These are phyloP conservation scores for Branchellion lobata DNA, from an alignment of 2,888 invertebrate species.

Conservation along the genomic window DNA sequence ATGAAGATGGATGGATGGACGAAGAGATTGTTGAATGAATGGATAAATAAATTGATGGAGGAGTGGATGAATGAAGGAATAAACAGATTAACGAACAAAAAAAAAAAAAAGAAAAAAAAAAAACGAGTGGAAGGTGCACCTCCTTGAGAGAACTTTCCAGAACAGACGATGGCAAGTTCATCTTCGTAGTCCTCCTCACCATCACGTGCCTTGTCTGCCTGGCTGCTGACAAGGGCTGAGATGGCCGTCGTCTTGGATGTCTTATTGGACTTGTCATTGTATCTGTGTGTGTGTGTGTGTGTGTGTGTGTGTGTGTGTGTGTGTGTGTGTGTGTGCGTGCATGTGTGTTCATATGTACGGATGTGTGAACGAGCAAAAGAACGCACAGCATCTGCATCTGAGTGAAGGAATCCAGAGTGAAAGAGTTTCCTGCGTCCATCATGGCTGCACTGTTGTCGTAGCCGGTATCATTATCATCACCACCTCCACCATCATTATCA, in stretches of 20 bases:
- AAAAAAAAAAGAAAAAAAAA: too few relatives aligned
- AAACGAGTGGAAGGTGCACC: too few relatives aligned
- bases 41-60: too few relatives aligned
- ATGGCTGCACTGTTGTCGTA: background rate
- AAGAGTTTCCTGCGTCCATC: background rate
- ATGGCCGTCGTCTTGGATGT: background rate
- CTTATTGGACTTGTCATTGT: background rate
- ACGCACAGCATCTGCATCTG: background rate
- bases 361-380: background rate
- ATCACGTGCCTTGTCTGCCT: background rate
- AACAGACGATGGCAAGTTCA: background rate
- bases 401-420: conserved; percentile 13
- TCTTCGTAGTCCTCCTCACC: background rate
- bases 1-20: too few relatives aligned
- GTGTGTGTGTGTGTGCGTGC: conserved; percentile 17
- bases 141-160: conserved; percentile 8
- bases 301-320: conserved; percentile 20
- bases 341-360: background rate
- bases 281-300: background rate
- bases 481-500: background rate
- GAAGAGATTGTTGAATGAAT: too few relatives aligned
- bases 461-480: background rate
- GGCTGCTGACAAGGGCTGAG: background rate
- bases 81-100: too few relatives aligned
- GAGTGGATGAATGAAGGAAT: too few relatives aligned